These are phyloP conservation scores for Eurystomus glaucurus DNA, from an alignment of 2,797 vertebrate species.

Conservation along the genomic window DNA sequence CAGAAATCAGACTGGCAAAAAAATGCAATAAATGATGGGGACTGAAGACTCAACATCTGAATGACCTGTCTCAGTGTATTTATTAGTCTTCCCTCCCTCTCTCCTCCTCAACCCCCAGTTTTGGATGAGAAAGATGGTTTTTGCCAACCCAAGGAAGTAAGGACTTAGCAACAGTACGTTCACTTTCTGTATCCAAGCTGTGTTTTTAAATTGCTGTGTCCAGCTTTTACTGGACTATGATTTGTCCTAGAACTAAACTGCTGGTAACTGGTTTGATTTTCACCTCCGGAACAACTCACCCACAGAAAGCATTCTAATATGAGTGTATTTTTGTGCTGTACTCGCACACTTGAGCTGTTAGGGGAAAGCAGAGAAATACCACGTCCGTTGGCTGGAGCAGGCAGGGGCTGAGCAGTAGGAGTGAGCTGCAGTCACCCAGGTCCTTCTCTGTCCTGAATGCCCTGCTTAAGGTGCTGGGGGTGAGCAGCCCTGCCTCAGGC, in stretches of 20 bases:
- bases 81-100: background rate
- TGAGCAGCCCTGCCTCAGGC: fast-evolving
- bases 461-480: fast-evolving
- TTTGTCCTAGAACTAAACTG: background rate
- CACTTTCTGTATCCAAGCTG: background rate
- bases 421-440: background rate
- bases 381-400: fast-evolving
- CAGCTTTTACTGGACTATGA: constrained; percentile 20
- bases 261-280: constrained; percentile 12
- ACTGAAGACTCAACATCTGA: background rate
- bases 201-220: constrained; percentile 19
- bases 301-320: background rate
- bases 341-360: background rate
- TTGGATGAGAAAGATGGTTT: constrained; percentile 27
- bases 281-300: background rate
- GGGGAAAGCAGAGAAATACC: background rate
- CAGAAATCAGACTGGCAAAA: background rate
- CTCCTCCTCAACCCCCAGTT: background rate
- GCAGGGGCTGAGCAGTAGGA: background rate
- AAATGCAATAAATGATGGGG: background rate
- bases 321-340: background rate
- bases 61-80: background rate
- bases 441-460: background rate
- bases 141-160: background rate
- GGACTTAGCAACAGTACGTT: background rate